phyloP scores from a whole-genome alignment of 1,140 invertebrate genomes.

The Trachelipus rathkii region DNA sequence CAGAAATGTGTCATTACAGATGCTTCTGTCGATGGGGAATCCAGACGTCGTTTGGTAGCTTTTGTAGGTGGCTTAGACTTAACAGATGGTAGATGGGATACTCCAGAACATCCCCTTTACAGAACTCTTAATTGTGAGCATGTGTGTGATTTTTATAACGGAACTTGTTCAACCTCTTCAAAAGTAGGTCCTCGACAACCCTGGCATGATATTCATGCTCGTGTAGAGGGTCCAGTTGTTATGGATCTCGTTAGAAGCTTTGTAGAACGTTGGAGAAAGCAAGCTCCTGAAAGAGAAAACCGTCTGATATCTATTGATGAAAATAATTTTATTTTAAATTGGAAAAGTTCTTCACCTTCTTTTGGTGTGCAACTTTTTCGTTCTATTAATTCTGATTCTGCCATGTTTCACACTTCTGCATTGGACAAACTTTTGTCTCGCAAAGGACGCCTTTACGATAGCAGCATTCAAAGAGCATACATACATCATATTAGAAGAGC shows the following conservation, averaged over 20 bases:
- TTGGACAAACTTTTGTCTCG: constrained; percentile 38
- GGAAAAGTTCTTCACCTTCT: constrained; percentile 27
- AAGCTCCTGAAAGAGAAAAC: constrained; percentile 37
- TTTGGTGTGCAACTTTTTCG: constrained; percentile 46
- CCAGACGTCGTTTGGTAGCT: constrained; percentile 40
- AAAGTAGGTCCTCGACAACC: constrained; percentile 45
- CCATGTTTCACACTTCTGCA: constrained; percentile 41
- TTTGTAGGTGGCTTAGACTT: constrained; percentile 46
- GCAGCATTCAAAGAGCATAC: constrained; percentile 45
- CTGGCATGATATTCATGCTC: constrained; percentile 46
- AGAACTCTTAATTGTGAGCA: constrained; percentile 39
- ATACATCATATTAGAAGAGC: constrained; percentile 45
- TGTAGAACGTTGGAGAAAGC: constrained; percentile 43
- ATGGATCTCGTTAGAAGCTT: constrained; percentile 44
- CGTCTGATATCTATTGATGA: constrained; percentile 29
- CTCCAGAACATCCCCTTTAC: constrained; percentile 45
- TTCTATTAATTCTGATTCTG: constrained; percentile 46
- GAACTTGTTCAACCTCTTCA: constrained; percentile 38
- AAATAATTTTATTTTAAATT: constrained; percentile 41
- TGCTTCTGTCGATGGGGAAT: constrained; percentile 33
- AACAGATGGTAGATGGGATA: constrained; percentile 47
- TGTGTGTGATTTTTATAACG: constrained; percentile 46
- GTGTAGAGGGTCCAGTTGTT: constrained; percentile 42
- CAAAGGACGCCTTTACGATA: constrained; percentile 46
- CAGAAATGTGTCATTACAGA: constrained; percentile 46